phyloP scores from a whole-genome alignment of 2,797 vertebrate species.

The Phoxinus dragarum region DNA sequence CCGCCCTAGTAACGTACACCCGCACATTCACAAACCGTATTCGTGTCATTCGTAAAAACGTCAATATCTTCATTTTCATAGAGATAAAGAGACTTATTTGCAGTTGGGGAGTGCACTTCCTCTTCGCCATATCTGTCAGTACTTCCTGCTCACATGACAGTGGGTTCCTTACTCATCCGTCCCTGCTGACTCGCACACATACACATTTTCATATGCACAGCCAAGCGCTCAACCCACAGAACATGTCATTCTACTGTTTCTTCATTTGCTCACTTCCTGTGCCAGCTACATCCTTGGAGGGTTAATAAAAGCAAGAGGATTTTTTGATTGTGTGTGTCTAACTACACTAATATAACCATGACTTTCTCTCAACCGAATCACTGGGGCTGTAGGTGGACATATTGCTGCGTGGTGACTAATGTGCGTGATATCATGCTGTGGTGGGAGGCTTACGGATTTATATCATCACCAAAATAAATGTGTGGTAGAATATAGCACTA shows the following conservation, averaged over 20 bases:
- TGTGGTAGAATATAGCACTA: background rate
- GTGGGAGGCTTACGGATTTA: constrained; percentile 47
- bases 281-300: constrained; percentile 49
- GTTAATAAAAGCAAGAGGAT: constrained; percentile 42
- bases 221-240: constrained; percentile 52
- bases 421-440: background rate
- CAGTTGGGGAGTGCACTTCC: constrained; percentile 49
- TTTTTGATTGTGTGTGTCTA: constrained; percentile 38
- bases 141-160: constrained; percentile 53
- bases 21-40: no score
- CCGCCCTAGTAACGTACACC: background rate
- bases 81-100: constrained; percentile 21
- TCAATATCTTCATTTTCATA: constrained; percentile 9
- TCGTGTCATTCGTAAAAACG: background rate
- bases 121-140: constrained; percentile 55
- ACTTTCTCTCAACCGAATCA: constrained; percentile 46
- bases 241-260: constrained; percentile 37
- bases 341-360: constrained; percentile 43
- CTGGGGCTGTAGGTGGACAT: constrained; percentile 54
- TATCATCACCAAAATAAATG: constrained; percentile 43
- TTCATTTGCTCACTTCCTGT: constrained; percentile 52
- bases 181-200: constrained; percentile 47
- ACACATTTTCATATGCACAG: constrained; percentile 30
- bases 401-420: constrained; percentile 42
- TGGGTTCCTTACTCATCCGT: constrained; percentile 58